These are phyloP conservation scores for Pachypeltis micranthus DNA, from an alignment of 1,140 invertebrate species.

Conservation along the genomic window DNA sequence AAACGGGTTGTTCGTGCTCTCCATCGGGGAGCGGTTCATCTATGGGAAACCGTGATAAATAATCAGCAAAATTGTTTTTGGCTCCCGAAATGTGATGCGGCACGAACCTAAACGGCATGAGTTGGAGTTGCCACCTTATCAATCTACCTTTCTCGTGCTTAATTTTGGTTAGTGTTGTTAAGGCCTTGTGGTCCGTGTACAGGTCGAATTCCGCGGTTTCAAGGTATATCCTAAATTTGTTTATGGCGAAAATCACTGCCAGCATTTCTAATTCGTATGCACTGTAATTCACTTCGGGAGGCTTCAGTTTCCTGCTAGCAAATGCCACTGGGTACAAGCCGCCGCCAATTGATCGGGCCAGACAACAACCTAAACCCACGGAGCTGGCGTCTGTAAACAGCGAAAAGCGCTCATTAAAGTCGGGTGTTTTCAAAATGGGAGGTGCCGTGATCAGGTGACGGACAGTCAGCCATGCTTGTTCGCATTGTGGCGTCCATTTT, in stretches of 20 bases:
- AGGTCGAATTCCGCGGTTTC: slow-evolving; percentile 1
- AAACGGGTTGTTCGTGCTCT: no score
- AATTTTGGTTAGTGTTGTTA: background rate
- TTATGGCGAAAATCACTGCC: background rate
- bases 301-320: background rate
- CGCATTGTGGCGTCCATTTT: background rate
- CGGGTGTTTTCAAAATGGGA: background rate
- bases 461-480: background rate
- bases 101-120: background rate
- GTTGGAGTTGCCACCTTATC: background rate
- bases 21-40: no score
- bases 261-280: background rate
- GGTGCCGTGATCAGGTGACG: background rate
- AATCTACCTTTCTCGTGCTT: background rate
- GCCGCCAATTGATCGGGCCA: background rate
- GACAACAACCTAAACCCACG: background rate
- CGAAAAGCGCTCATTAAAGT: background rate
- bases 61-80: background rate
- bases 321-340: background rate
- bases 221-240: background rate
- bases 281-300: background rate
- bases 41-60: background rate
- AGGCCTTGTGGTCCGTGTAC: background rate
- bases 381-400: background rate
- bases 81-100: background rate